Evolutionary conservation across 2,888 invertebrate genomes (phyloP).

Genomic region (Poecilus cupreus): DNA sequence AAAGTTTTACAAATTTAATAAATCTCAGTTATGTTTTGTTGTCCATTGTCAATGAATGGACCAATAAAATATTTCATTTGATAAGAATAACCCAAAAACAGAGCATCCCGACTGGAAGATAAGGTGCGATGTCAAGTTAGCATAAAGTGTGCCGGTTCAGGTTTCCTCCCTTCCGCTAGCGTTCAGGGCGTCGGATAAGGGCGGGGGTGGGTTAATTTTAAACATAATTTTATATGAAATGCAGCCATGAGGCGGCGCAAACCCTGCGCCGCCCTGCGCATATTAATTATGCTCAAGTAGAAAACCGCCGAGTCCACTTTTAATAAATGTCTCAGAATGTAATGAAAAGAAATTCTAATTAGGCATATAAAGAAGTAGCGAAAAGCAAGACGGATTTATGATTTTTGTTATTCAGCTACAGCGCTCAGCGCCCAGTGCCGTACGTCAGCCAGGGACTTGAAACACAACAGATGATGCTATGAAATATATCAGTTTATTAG

Average conservation of each 20-base stretch:
- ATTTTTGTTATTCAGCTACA: slow-evolving; percentile 55
- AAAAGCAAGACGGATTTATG: slow-evolving; percentile 58
- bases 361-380: slow-evolving; percentile 65
- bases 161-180: neutral
- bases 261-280: slow-evolving; percentile 58
- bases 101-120: no score
- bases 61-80: no score
- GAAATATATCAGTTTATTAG: neutral
- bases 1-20: no score
- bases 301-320: slow-evolving; percentile 62
- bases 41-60: no score
- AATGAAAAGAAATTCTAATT: slow-evolving; percentile 68
- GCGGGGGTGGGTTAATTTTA: slow-evolving; percentile 56
- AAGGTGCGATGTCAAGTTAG: neutral
- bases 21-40: no score
- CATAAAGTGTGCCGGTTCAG: neutral
- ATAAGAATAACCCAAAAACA: no score
- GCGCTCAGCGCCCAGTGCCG: slow-evolving; percentile 25
- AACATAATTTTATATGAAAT: slow-evolving; percentile 59
- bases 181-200: neutral
- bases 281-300: slow-evolving; percentile 66
- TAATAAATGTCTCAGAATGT: slow-evolving; percentile 66
- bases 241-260: slow-evolving; percentile 42
- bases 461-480: neutral
- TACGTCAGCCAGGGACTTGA: neutral